A percentile compares a stretch with the other conserved stretches of the same genome.
Evolutionary conservation across 2,888 invertebrate species (phyloP).

Genomic region (Griposia aprilina): DNA sequence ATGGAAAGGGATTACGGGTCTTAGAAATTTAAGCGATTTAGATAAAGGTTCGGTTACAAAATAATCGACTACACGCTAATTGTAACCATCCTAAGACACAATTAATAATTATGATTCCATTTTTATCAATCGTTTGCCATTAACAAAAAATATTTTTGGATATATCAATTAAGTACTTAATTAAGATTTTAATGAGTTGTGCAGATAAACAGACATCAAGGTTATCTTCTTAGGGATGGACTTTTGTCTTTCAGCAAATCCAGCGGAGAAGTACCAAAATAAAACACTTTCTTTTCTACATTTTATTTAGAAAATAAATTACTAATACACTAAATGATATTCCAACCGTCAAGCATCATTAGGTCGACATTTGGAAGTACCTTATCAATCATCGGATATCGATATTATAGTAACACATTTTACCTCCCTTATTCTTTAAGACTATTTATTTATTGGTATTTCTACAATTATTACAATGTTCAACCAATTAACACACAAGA

Average conservation of each 20-base stretch:
- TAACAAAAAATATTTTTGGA: background rate
- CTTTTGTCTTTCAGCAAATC: too few relatives aligned
- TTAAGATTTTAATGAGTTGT: background rate
- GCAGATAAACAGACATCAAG: background rate
- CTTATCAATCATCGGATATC: constrained; percentile 15
- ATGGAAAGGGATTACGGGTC: background rate
- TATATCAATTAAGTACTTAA: background rate
- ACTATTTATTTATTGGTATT: too few relatives aligned
- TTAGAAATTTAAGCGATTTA: background rate
- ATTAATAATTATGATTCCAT: background rate
- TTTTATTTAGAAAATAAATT: constrained; percentile 18
- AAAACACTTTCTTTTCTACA: constrained; percentile 19
- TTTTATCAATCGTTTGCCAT: too few relatives aligned
- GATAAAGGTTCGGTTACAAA: background rate
- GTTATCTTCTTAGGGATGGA: background rate
- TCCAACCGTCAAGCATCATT: constrained; percentile 67
- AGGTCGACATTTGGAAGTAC: constrained; percentile 70
- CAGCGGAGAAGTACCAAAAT: constrained; percentile 22
- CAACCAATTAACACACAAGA: too few relatives aligned
- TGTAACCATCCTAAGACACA: background rate
- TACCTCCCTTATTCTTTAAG: background rate
- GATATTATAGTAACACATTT: constrained; percentile 5
- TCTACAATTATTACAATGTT: too few relatives aligned
- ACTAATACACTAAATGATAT: constrained; percentile 35
- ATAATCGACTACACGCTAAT: background rate